Evolutionary conservation across 2,113 vertebrate species (phyloP).

Genomic region (Kryptolebias marmoratus): DNA sequence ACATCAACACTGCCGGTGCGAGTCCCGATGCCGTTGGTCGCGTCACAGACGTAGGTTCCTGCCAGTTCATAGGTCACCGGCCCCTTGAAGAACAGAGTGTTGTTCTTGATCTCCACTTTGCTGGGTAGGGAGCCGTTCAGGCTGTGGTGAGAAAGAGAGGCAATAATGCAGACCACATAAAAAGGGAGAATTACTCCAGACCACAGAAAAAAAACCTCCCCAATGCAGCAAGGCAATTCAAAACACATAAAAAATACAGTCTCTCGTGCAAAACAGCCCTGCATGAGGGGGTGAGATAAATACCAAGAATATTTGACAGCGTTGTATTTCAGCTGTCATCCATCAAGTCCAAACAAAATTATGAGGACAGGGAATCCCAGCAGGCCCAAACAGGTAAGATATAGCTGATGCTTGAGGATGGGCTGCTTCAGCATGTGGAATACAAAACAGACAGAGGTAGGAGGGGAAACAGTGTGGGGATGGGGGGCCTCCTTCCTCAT

Average conservation of each 20-base stretch:
- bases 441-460: constrained; percentile 41
- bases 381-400: constrained; percentile 68
- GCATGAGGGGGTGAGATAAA: constrained; percentile 51
- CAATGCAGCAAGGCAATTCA: constrained; percentile 48
- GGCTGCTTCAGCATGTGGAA: constrained; percentile 37
- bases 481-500: constrained; percentile 8
- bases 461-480: not conserved
- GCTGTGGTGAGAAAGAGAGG: constrained; percentile 69
- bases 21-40: constrained; percentile 93
- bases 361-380: constrained; percentile 62
- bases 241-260: constrained; percentile 42
- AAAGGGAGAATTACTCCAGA: constrained; percentile 40
- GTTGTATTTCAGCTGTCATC: constrained; percentile 64
- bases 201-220: constrained; percentile 17
- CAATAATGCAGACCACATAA: constrained; percentile 41
- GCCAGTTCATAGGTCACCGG: constrained; percentile 89
- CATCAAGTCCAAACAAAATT: constrained; percentile 68
- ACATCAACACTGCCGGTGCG: constrained; percentile 93
- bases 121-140: constrained; percentile 92
- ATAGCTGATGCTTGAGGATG: constrained; percentile 53
- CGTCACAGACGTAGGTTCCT: constrained; percentile 93
- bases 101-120: constrained; percentile 93
- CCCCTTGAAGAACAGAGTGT: constrained; percentile 93
- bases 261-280: constrained; percentile 52
- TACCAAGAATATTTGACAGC: constrained; percentile 65